Evolutionary conservation across 2,797 vertebrate genomes (phyloP), one percentile per base, ranked within the genome.

Genomic region (Neoniphon sammara): DNA sequence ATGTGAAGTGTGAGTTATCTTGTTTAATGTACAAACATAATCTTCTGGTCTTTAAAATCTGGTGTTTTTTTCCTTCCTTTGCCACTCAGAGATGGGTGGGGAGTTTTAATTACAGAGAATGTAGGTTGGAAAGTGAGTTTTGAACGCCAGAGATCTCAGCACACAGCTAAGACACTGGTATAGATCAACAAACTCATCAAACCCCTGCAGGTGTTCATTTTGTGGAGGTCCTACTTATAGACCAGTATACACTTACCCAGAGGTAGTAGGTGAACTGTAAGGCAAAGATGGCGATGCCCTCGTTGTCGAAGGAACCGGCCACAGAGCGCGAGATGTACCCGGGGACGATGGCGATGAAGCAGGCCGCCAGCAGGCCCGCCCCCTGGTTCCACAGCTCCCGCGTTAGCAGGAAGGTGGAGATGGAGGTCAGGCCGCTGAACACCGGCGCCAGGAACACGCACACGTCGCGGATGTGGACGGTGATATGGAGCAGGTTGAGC

Each of bases 261-360:
- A 97, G 94, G 89, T 97, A 97, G 93, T 97, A 97, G 55, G 96
- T 97, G 93, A 97, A 97, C 91, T 97, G 96, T 91, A 97, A 94
- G 87, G 96, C 96, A 91, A 99, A 99, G 94, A 99, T 99, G 89
- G 97, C 97, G 71, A 99, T 98, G 93, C 97, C 97, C 93, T 99
- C 97, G 56, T 99, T 99, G 94, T 99, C 97, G 76, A 98, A 99
- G 7, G 97, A 99, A 82, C 97, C 97, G 2, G 97, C 97, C 55
- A 99, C 97, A 0, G 97, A 99, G 87, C 97, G 96, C 71, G 97
- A 99, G 94, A 98, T 99, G 83, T 99, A 98, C 70, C 97, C 97
- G 17, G 97, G 97, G 56, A 98, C 97, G 85, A 99, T 98, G 87
- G 97, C 97, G 60, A 98, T 99, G 88, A 99, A 99, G 91, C 97